A percentile compares a stretch with the other conserved stretches of the same genome.
Evolutionary conservation across 1,140 invertebrate genomes (phyloP).

Genomic region (Wasmannia auropunctata): DNA sequence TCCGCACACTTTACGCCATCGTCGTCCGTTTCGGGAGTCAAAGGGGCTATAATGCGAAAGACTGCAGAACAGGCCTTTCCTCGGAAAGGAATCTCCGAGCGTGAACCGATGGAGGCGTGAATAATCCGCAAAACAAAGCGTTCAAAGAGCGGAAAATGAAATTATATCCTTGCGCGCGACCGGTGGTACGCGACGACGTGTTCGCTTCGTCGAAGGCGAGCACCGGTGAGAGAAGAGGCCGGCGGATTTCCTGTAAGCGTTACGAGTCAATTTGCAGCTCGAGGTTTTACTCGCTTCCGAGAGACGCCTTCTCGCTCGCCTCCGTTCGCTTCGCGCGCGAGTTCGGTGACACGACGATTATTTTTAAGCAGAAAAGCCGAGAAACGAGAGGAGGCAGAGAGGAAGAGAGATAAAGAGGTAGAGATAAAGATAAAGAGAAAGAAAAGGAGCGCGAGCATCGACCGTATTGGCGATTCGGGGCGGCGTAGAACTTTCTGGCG

Average conservation of each 20-base stretch:
- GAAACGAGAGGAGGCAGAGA: background rate
- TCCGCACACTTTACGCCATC: background rate
- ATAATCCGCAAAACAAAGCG: conserved; percentile 60
- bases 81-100: conserved; percentile 37
- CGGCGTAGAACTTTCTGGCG: background rate
- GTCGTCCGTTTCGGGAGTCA: conserved; percentile 33
- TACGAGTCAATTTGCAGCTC: conserved; percentile 51
- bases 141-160: conserved; percentile 59
- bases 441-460: too few relatives aligned
- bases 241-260: conserved; percentile 49
- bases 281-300: conserved; percentile 43
- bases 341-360: conserved; percentile 29
- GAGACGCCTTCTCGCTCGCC: background rate
- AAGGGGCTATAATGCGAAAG: conserved; percentile 26
- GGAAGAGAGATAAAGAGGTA: background rate
- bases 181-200: conserved; percentile 9
- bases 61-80: conserved; percentile 37
- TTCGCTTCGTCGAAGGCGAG: conserved; percentile 41
- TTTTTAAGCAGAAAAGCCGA: conserved; percentile 40
- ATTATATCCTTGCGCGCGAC: conserved; percentile 58
- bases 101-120: conserved; percentile 53
- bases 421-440: background rate
- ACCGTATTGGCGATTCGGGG: conserved; percentile 9
- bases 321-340: background rate
- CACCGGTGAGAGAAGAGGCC: conserved; percentile 3